phyloP scores from a whole-genome alignment of 1,140 invertebrate genomes.

The Oryctes rhinoceros region DNA sequence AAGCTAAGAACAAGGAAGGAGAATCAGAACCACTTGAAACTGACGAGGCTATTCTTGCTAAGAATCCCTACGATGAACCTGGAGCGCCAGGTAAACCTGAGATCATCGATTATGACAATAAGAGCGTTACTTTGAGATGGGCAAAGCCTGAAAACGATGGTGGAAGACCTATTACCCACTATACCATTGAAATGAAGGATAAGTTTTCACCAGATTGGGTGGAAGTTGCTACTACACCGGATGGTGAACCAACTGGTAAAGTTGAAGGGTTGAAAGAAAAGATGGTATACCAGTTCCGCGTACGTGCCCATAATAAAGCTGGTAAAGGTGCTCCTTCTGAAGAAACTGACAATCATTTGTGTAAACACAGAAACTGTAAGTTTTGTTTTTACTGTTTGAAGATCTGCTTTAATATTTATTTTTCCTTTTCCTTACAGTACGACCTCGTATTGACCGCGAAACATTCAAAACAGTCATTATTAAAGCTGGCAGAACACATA shows the following conservation, averaged over 20 bases:
- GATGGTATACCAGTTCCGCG: constrained; percentile 92
- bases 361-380: constrained; percentile 93
- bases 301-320: constrained; percentile 91
- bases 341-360: constrained; percentile 89
- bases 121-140: constrained; percentile 91
- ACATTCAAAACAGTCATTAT: constrained; percentile 87
- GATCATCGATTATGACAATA: constrained; percentile 94
- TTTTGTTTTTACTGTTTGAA: constrained; percentile 51
- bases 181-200: constrained; percentile 96
- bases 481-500: constrained; percentile 89
- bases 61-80: constrained; percentile 96
- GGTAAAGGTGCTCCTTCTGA: constrained; percentile 88
- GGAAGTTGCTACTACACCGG: constrained; percentile 83
- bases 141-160: constrained; percentile 88
- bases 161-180: constrained; percentile 93
- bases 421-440: constrained; percentile 61
- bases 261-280: constrained; percentile 92
- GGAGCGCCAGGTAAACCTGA: constrained; percentile 88
- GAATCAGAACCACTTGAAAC: constrained; percentile 95
- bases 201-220: constrained; percentile 91
- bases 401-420: constrained; percentile 45
- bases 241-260: constrained; percentile 79
- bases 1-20: constrained; percentile 98
- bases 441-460: constrained; percentile 90
- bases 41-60: constrained; percentile 86